phyloP scores from a whole-genome alignment of 2,113 vertebrate species.

The Morone chrysops region DNA sequence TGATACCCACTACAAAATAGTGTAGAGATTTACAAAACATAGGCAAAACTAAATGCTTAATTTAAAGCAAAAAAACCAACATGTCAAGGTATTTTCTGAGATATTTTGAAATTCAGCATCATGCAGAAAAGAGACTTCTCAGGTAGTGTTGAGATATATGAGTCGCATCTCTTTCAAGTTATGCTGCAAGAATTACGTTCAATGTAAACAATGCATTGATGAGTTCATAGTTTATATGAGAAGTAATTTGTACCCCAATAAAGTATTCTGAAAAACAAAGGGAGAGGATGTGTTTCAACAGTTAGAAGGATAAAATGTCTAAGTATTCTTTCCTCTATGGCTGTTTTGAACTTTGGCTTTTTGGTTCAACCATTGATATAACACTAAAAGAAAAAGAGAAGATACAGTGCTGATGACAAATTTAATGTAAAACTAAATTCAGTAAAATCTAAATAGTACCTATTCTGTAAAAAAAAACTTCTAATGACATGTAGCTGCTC shows the following conservation, averaged over 20 bases:
- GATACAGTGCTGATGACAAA: constrained; percentile 28
- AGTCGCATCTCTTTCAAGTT: constrained; percentile 38
- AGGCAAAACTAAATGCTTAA: constrained; percentile 53
- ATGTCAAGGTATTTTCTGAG: constrained; percentile 50
- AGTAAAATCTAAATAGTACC: constrained; percentile 22
- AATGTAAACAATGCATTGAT: constrained; percentile 47
- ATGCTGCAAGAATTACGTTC: constrained; percentile 33
- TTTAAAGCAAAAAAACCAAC: constrained; percentile 62
- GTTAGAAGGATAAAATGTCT: constrained; percentile 3
- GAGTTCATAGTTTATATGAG: constrained; percentile 9
- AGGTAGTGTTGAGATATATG: constrained; percentile 16
- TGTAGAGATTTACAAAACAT: constrained; percentile 51
- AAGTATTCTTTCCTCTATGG: constrained; percentile 46
- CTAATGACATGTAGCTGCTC: constrained; percentile 1
- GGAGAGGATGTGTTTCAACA: constrained; percentile 24
- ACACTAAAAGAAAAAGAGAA: constrained; percentile 5
- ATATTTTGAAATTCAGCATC: constrained; percentile 57
- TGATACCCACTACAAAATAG: constrained; percentile 40
- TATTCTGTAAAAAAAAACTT: constrained; percentile 9
- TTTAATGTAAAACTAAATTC: constrained; percentile 13
- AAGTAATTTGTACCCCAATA: constrained; percentile 16
- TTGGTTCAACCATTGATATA: constrained; percentile 37
- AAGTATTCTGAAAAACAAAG: constrained; percentile 22
- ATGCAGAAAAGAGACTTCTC: constrained; percentile 56
- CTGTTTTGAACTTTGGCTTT: constrained; percentile 54